Base-by-base conservation (phyloP, 2,113 vertebrate genomes). In the Eclectus roratus region DNA sequence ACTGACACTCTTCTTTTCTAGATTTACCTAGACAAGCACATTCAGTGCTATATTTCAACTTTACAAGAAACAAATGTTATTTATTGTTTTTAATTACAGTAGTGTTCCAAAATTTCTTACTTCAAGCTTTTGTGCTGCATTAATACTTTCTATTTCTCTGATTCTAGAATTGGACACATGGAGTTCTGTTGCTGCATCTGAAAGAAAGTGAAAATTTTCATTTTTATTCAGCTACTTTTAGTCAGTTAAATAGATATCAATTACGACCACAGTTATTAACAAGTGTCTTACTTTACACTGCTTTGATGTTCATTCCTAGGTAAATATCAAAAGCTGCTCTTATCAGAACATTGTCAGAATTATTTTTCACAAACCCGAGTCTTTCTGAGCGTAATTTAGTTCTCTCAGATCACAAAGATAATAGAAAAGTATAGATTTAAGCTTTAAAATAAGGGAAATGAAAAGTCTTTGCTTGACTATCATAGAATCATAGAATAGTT, bases 71-170 rank as follows among this genome's bases (percentile, higher is more conserved):
- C 3, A 89, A 85, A 41, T 33, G 23, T 23, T 58, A 41, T 21
- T 35, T 33, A 79, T 13, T 78, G 41, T 11, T 88, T 72, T 81
- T 76, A 89, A 85, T 74, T 89, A 81, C 6, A 69, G 37, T 11
- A 61, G 27, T 5, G 14, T 72, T 95, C 10, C 56, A 91, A 92
- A 91, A 76, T 71, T 13, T 88, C 97, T 97, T 96, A 99, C 99
- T 99, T 99, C 99, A 66, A 98, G 98, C 96, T 98, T 99, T 84
- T 98, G 98, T 71, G 98, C 39, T 81, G 98, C 35, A 83, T 98
- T 98, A 55, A 98, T 93, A 84, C 97, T 96, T 97, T 99, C 99
- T 76, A 99, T 82, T 91, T 99, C 98, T 73, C 96, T 98, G 93
- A 98, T 94, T 96, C 95, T 98, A 65, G 98, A 98, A 97, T 98